phyloP scores from a whole-genome alignment of 2,797 vertebrate genomes.

The Alauda arvensis region DNA sequence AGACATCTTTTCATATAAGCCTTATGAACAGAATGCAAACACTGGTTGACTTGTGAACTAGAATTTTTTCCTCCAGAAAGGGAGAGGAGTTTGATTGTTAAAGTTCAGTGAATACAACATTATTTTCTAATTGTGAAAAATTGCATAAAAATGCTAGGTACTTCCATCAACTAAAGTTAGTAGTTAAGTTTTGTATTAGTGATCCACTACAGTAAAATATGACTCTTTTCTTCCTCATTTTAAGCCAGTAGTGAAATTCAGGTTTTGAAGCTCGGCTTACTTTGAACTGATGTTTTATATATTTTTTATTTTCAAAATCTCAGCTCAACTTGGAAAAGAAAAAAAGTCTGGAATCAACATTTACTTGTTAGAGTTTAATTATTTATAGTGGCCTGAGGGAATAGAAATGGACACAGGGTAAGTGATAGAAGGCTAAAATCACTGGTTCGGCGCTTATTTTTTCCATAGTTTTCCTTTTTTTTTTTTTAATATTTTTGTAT shows the following conservation, averaged over 20 bases:
- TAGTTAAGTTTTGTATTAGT: background rate
- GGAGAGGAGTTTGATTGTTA: background rate
- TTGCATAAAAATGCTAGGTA: background rate
- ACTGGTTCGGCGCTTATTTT: background rate
- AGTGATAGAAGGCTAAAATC: background rate
- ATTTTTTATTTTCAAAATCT: background rate
- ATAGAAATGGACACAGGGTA: background rate
- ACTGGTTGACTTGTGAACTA: accelerated
- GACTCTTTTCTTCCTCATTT: accelerated
- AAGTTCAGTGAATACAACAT: accelerated
- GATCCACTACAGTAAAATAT: background rate
- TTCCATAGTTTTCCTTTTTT: accelerated
- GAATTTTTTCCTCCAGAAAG: background rate
- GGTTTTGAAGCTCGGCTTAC: background rate
- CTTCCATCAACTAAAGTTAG: background rate
- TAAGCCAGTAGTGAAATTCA: background rate
- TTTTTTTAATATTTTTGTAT: accelerated
- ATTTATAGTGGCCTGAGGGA: background rate
- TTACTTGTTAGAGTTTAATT: background rate
- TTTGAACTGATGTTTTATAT: background rate
- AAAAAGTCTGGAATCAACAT: background rate
- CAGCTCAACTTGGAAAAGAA: background rate
- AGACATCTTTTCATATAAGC: background rate
- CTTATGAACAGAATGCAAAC: background rate
- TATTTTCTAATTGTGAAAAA: background rate